Evolutionary conservation across 2,888 invertebrate genomes (phyloP), one percentile per base, ranked within the genome.

Genomic region (Geophilus truncorum): DNA sequence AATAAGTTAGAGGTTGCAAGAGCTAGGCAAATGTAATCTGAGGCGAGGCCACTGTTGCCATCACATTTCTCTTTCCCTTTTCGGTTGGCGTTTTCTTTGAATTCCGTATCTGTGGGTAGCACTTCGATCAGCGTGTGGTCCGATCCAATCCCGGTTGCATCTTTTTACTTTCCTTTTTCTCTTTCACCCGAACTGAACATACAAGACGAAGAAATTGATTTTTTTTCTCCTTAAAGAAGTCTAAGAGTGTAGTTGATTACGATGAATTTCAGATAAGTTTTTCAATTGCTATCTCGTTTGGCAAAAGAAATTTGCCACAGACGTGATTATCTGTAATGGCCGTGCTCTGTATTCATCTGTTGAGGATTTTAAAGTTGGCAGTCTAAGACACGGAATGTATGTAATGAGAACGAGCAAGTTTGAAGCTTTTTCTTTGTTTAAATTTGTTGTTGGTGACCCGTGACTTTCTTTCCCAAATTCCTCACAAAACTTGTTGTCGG

Each of bases 71-170:
- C 15, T 70, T 28, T 70, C 12, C 28, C 28, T 25, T 25, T 51
- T 51, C 18, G 51, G 5, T 21, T 51, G 18, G 51, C 51, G 51
- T n/a, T 51, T 51, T 51, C 51, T 18, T 51, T 51, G 51, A 51
- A 51, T 51, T n/a, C 51, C n/a, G 40, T 51, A 7, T 70, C 70
- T 70, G 70, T 70, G 70, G 28, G 28, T 70, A 70, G 23, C 12
- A 25, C 70, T 70, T 70, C 28, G 70, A 70, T 70, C 70, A 70
- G 70, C 70, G 70, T 70, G 70, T 12, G 70, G 70, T 70, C 70
- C 70, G 70, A 70, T 28, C 28, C 70, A 70, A 70, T 70, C 70
- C 70, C 70, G 70, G 70, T 70, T 70, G 70, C 70, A 28, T 70
- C 70, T 70, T 70, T 70, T 70, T 51, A 51, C 18, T 18, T 51